Base-by-base conservation (phyloP, 2,888 invertebrate genomes). In the Heliconius aoede region DNA sequence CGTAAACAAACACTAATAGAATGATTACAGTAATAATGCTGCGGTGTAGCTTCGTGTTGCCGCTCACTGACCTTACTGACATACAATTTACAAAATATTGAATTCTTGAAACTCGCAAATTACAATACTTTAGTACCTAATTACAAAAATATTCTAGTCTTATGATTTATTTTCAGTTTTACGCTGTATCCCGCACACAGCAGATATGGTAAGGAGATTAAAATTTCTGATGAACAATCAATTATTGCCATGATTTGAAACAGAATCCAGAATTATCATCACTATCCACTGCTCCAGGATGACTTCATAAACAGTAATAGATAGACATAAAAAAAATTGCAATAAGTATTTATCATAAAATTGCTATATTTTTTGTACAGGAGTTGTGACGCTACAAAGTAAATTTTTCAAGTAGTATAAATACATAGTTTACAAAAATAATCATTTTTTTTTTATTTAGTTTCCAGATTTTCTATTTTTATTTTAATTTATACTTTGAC, bases 31-130 rank as follows among this genome's bases (percentile, higher is more conserved):
- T 80, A 81, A 79, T 80, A 77, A 79, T 75, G 36, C 72, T 76
- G 77, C 79, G 78, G 79, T 80, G 72, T 76, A 75, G 80, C 67
- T 80, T 40, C 73, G 73, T 81, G 80, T 40, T 75, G 71, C 81
- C 82, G 77, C 80, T 82, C 80, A 77, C 81, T 77, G 82, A 71
- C 82, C 82, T 82, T 77, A 78, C 72, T 67, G 26, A 55, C 62
- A 78, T 78, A 76, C 67, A 73, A 74, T 46, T 69, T 58, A 58
- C 36, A 68, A 76, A 76, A 64, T 24, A 73, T 72, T 72, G 28
- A 32, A 73, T 46, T 67, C 40, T 36, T n/a, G 15, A 65, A 67
- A 67, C 40, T 26, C 11, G n/a, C 21, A 46, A 9, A 7, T 32
- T 32, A 32, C 13, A 32, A 5, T 64, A 64, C n/a, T 11, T 11